Conservation (phyloP, 1,140 invertebrate genomes). For the Rhizoglyphus robini region DNA sequence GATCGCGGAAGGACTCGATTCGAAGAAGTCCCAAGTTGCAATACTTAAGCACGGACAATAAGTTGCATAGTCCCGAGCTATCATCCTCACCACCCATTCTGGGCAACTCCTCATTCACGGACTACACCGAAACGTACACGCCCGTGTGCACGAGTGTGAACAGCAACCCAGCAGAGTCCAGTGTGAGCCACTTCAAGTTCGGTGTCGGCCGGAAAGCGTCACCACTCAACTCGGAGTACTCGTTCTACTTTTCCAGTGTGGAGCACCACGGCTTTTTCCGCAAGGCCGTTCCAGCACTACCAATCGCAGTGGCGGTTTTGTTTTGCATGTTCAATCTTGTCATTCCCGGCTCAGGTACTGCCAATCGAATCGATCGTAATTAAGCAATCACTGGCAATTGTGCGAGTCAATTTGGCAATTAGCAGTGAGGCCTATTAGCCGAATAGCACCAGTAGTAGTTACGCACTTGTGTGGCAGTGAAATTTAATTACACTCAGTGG, state of each 20-base stretch:
- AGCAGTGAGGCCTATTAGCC: background rate
- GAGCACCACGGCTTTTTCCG: slow-evolving; percentile 39
- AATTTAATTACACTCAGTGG: background rate
- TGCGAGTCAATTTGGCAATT: background rate
- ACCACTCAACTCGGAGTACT: background rate
- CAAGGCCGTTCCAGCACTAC: slow-evolving; percentile 40
- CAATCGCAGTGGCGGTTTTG: slow-evolving; percentile 35
- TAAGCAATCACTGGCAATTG: background rate
- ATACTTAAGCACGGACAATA: background rate
- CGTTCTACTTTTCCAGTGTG: background rate
- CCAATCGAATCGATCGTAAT: background rate
- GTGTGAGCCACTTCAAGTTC: background rate
- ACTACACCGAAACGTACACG: background rate
- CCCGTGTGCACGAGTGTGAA: background rate
- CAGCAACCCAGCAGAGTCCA: background rate
- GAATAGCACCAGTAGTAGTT: background rate
- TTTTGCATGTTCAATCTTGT: slow-evolving; percentile 38
- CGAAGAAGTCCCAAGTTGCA: background rate
- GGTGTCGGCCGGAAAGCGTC: background rate
- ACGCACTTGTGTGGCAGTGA: background rate
- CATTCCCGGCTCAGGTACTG: slow-evolving; percentile 39
- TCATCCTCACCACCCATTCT: slow-evolving; percentile 4
- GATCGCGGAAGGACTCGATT: background rate
- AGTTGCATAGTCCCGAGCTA: background rate
- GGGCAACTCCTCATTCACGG: background rate